Conservation (phyloP, 1,140 invertebrate species). For the Drosophila equinoxialis region DNA sequence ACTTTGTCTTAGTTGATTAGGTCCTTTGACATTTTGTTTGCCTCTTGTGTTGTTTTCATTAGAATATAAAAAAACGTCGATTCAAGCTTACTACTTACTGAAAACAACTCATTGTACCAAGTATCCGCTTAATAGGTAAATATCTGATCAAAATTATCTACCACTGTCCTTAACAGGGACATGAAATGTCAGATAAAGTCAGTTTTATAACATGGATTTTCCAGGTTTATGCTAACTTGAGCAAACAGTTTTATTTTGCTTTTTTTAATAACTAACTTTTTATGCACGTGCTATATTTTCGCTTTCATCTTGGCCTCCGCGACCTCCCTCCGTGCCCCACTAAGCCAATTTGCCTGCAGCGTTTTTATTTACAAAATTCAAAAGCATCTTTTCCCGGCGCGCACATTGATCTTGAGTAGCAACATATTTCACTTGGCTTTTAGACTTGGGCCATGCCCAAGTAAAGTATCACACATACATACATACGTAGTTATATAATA, state of each 20-base stretch:
- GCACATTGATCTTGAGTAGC: constrained; percentile 24
- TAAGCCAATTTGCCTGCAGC: constrained; percentile 1
- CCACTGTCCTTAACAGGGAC: neutral
- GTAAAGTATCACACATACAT: neutral
- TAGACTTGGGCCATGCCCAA: neutral
- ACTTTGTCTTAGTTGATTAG: no score
- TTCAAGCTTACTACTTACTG: no score
- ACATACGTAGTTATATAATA: neutral
- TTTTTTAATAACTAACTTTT: constrained; percentile 4
- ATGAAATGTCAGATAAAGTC: neutral
- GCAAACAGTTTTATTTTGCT: neutral
- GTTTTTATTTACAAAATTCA: neutral
- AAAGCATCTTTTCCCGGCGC: constrained; percentile 7
- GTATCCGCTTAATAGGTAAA: no score
- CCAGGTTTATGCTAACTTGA: neutral
- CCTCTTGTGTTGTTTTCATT: no score
- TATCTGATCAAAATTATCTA: neutral
- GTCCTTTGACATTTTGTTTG: no score
- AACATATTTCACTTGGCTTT: constrained; percentile 21
- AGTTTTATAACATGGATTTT: neutral
- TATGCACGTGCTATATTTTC: constrained; percentile 2
- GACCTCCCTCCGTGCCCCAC: neutral
- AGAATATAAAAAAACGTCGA: no score
- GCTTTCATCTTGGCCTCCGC: neutral
- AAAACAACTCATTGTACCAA: no score